Evolutionary conservation across 2,797 vertebrate species (phyloP), one percentile per base, ranked within the genome.

Genomic region (Myiotriccus ornatus): DNA sequence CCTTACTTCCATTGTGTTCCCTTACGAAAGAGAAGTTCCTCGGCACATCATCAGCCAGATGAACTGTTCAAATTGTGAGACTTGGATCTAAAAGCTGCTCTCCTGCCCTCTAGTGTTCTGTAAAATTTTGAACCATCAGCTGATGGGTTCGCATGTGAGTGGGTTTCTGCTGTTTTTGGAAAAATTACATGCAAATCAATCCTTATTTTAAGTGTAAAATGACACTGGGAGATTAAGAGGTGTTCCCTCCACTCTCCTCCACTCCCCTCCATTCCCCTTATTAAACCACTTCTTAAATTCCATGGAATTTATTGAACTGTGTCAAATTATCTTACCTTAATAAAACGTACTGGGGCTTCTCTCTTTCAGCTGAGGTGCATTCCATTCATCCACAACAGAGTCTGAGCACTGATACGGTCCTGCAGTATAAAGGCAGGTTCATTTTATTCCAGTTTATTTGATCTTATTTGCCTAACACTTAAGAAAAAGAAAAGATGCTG

Each of bases 81-180:
- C 11, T 59, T 64, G 5, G 8, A 6, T 70, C 59, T 74, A 85
- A 69, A 84, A 89, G 44, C 47, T 49, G 55, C 37, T 95, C 52
- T 95, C 63, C 75, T 92, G 95, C 93, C 94, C 91, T 85, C 94
- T 96, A 83, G 81, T 64, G 94, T 80, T 77, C 24, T 49, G 43
- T 55, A 10, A 34, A 52, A 27, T 83, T 64, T 70, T 0, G 2
- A 76, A 59, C 10, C 50, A 30, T 49, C 32, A 47, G 14, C 14
- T 25, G 39, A 27, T 25, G n/a, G 12, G 15, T 43, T 68, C 75
- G 9, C 14, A 25, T 14, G 10, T 2, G 2, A 67, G 37, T 6
- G 10, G 47, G 37, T 74, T 79, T 71, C 43, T 84, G 20, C n/a
- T 37, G 18, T 3, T n/a, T 46, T 76, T 13, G 24, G 37, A 91